phyloP scores from a whole-genome alignment of 2,113 vertebrate genomes.

The Oriolus oriolus region DNA sequence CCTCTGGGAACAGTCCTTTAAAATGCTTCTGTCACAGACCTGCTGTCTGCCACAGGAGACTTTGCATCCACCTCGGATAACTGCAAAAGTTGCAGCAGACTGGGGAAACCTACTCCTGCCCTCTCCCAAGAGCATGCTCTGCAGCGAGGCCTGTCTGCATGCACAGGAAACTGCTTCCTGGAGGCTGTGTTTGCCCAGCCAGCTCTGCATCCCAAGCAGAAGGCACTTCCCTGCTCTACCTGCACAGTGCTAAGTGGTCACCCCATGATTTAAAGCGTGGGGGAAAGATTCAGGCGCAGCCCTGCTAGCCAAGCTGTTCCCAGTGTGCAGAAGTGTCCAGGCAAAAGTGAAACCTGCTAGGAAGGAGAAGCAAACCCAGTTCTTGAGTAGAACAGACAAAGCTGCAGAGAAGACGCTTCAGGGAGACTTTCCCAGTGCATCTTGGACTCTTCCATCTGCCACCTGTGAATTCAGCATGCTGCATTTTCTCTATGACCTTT shows the following conservation, averaged over 20 bases:
- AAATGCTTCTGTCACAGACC: not conserved
- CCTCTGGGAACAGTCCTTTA: not conserved
- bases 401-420: not conserved
- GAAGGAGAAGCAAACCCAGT: not conserved
- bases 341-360: not conserved
- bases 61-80: not conserved
- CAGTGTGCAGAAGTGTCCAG: not conserved
- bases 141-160: not conserved
- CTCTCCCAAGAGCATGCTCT: fast-evolving
- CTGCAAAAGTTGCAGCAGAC: not conserved
- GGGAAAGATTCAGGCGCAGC: not conserved
- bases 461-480: not conserved
- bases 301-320: not conserved
- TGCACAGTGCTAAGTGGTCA: not conserved
- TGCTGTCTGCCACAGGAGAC: not conserved
- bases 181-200: not conserved
- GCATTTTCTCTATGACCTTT: slow-evolving; percentile 33
- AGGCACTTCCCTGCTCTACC: not conserved
- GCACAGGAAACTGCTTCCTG: not conserved
- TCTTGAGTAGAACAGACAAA: not conserved
- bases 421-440: not conserved
- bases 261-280: not conserved
- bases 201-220: not conserved
- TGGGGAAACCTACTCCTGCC: not conserved
- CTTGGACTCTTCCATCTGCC: not conserved